phyloP scores from a whole-genome alignment of 2,888 invertebrate genomes.

The Eilema depressum region DNA sequence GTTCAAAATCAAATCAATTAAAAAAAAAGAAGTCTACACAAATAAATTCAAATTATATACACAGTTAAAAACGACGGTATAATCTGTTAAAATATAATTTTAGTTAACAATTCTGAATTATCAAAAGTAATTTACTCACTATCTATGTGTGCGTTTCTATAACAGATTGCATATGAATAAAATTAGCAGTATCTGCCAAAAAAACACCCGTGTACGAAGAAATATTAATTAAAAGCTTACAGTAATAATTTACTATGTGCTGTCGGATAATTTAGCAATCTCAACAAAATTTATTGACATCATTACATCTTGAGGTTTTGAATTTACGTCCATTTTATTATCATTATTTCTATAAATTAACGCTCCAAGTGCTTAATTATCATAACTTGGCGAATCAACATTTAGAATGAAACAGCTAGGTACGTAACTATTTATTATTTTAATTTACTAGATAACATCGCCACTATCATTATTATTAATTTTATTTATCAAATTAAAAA shows the following conservation, averaged over 20 bases:
- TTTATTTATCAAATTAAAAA: background rate
- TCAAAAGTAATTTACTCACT: background rate
- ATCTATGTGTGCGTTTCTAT: constrained; percentile 2
- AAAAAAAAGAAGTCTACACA: background rate
- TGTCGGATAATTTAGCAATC: background rate
- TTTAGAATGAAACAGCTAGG: constrained; percentile 4
- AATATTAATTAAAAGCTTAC: constrained; percentile 4
- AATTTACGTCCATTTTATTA: background rate
- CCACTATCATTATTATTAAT: background rate
- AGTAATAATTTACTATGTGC: constrained; percentile 2
- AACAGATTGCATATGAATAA: constrained; percentile 4
- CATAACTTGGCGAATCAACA: constrained; percentile 1
- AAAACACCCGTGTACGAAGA: background rate
- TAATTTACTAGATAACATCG: constrained; percentile 3
- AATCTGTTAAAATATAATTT: constrained; percentile 7
- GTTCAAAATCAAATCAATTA: background rate
- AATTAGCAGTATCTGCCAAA: background rate
- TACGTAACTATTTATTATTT: background rate
- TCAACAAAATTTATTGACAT: constrained; percentile 2
- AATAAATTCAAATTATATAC: background rate
- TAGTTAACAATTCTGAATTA: constrained; percentile 7
- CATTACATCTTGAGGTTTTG: background rate
- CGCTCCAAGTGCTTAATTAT: background rate
- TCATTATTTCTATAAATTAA: constrained; percentile 1
- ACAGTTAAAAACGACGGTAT: constrained; percentile 1